Conservation (phyloP, 2,113 vertebrate species). For the Meriones unguiculatus region DNA sequence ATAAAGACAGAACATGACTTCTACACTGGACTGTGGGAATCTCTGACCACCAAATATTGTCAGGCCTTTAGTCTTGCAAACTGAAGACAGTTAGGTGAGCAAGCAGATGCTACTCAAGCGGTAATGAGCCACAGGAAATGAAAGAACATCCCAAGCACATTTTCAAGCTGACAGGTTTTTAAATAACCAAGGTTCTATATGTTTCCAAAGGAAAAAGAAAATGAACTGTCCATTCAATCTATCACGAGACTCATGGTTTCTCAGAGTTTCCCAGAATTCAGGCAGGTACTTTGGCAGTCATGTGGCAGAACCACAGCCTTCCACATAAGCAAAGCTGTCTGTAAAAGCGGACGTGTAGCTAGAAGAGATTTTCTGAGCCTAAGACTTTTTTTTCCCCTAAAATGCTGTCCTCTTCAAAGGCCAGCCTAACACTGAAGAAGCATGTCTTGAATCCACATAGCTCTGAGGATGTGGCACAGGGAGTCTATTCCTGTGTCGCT, state of each 20-base stretch:
- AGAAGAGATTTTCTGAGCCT: conserved; percentile 21
- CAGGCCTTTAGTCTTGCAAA: conserved; percentile 39
- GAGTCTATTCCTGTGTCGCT: accelerated
- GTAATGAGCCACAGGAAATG: conserved; percentile 62
- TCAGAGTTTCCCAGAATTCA: conserved; percentile 42
- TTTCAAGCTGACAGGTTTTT: conserved; percentile 50
- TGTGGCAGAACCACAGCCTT: neutral
- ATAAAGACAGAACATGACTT: conserved; percentile 24
- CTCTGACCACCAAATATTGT: conserved; percentile 49
- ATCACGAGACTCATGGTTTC: conserved; percentile 32
- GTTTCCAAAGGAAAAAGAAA: conserved; percentile 29
- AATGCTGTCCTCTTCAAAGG: neutral
- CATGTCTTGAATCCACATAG: neutral
- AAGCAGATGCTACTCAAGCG: conserved; percentile 53
- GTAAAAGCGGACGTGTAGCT: neutral
- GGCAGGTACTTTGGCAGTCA: neutral
- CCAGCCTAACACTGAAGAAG: neutral
- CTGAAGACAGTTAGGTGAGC: neutral
- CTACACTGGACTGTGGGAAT: neutral
- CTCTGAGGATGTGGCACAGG: neutral
- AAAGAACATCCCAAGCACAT: conserved; percentile 65
- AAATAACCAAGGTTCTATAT: conserved; percentile 46
- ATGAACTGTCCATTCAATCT: conserved; percentile 24
- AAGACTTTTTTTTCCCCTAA: neutral
- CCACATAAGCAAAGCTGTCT: neutral